Evolutionary conservation across 2,797 vertebrate genomes (phyloP), one percentile per base, ranked within the genome.

Genomic region (Leptodactylus fallax): DNA sequence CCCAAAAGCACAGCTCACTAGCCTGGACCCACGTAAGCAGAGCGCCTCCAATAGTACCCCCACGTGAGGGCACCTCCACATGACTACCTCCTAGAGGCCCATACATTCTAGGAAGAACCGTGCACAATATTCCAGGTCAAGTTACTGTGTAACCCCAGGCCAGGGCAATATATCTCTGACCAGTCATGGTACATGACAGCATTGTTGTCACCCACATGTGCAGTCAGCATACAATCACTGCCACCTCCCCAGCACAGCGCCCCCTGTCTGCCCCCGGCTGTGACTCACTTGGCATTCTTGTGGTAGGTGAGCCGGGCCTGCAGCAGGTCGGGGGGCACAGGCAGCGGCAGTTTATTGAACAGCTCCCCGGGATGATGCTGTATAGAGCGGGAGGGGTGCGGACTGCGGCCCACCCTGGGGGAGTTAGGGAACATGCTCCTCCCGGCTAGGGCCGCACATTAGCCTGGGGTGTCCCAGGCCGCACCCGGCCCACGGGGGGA

Each of bases 361-460:
- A 77, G 23, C 45, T 63, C 67, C 67, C 78, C 69, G 55, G 36
- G 1, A 12, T 74, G 87, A 11, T 89, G 94, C 88, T 94, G 95
- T 23, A 77, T 53, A 56, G 51, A 25, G 7, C 67, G 77, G 0
- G 63, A 6, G 6, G 87, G 90, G 13, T 91, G 93, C 87, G 93
- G 92, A 88, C 92, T 92, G 90, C 63, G 83, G 93, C 94, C 91
- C 93, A 93, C 87, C 88, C 81, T 93, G 87, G 93, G 94, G 86
- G 93, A 91, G 90, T 95, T 95, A 91, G 95, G 95, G 92, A 95
- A 96, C 96, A 97, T 97, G 88, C 91, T 96, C 91, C 90, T 93
- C 92, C 92, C 91, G 90, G 89, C 91, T 90, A 88, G 90, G 93
- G 85, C 90, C 85, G 69, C 93, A 93, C 94, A 95, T 89, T 49